These are phyloP conservation scores for Craseonycteris thonglongyai DNA, from an alignment of 2,113 vertebrate species.

Conservation along the genomic window DNA sequence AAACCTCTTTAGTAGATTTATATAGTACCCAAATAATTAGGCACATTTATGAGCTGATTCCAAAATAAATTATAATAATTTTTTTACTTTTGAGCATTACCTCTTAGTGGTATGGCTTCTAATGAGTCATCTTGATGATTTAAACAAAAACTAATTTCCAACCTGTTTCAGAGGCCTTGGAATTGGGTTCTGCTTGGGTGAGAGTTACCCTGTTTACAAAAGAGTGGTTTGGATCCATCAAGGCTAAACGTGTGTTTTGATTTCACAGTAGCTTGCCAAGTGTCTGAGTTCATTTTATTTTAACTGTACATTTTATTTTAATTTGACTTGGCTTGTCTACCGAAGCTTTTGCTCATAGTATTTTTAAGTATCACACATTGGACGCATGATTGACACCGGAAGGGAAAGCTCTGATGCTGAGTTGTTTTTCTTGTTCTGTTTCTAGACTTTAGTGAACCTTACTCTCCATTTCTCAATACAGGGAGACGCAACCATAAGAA, in stretches of 20 bases:
- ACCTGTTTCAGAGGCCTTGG: not conserved
- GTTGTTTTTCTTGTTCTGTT: not conserved
- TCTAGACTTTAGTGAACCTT: not conserved
- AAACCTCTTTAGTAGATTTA: not conserved
- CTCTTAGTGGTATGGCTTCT: slow-evolving; percentile 21
- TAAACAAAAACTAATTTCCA: slow-evolving; percentile 33
- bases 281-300: slow-evolving; percentile 49
- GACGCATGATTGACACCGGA: not conserved
- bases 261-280: slow-evolving; percentile 29
- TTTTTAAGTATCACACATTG: slow-evolving; percentile 16
- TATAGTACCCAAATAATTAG: not conserved
- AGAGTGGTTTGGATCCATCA: not conserved
- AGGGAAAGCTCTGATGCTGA: slow-evolving; percentile 26
- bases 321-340: not conserved
- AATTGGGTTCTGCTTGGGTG: not conserved
- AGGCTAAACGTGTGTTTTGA: not conserved
- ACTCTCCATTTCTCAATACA: slow-evolving; percentile 62
- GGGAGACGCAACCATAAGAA: slow-evolving; percentile 95
- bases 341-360: slow-evolving; percentile 23
- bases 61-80: not conserved
- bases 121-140: not conserved
- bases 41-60: not conserved
- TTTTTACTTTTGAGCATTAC: not conserved
- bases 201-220: not conserved
- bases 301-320: slow-evolving; percentile 29